Evolutionary conservation across 2,113 vertebrate species (phyloP), one percentile per base, ranked within the genome.

Genomic region (Oncorhynchus nerka): DNA sequence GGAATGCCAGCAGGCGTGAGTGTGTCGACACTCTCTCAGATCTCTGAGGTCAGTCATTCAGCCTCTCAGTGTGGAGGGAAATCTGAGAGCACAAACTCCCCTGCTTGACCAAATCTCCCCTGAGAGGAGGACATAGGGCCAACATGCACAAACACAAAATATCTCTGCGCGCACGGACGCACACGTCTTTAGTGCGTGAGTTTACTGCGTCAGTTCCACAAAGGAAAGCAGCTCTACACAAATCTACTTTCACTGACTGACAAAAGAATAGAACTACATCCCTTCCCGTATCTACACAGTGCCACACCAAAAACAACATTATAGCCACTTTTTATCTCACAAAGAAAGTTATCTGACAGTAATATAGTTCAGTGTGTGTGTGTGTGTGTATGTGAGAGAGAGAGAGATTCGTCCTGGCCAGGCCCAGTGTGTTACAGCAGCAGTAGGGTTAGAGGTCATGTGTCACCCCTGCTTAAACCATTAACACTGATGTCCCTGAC

Each of bases 31-130:
- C 39, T 39, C 39, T 51, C 49, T 51, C 49, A 68, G 49, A 34
- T 34, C 32, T 51, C 49, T 16, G 11, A 68, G 32, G 39, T 70
- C 57, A 64, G 24, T 75, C 59, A 79, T 55, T 13, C 24, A 59
- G 45, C 59, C 24, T 49, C 67, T 62, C 30, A 8, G 51, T 71
- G 57, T n/a, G 22, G 24, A 57, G 28, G 65, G 67, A 70, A 65
- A 65, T 70, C 55, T 74, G 73, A 79, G 66, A 79, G 49, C 66
- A 79, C 16, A 15, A 70, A 68, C 70, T 45, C 32, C 7, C 9
- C 39, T 73, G 71, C 34, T 69, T 70, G 19, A 59, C 34, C 59
- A 61, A 20, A 68, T 34, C 28, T 71, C 76, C 20, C 69, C 24
- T 65, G 70, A 26, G n/a, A 70, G 30, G 55, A 70, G 26, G 5